Evolutionary conservation across 2,113 vertebrate species (phyloP), one percentile per base, ranked within the genome.

Genomic region (Cochlearius cochlearius): DNA sequence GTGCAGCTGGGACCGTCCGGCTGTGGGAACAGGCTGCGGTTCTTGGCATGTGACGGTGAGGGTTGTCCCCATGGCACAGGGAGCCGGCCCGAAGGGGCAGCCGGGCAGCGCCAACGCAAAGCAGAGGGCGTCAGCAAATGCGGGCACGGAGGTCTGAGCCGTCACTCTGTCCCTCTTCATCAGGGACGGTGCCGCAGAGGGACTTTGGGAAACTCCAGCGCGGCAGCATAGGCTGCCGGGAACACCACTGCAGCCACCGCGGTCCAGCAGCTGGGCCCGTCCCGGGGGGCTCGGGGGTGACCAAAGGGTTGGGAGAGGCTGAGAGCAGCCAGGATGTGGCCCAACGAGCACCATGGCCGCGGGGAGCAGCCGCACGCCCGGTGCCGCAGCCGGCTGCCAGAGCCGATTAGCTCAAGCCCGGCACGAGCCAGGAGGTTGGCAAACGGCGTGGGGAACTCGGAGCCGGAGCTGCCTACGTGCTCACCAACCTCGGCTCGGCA

Each of bases 341-440:
- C 39, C 38, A 32, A 15, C 5, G 7, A n/a, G 12, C 56, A 6
- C 19, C 12, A 1, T 2, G 38, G 34, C 22, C 11, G 2, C 2
- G 1, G 21, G 21, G 34, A 38, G 4, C 36, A 12, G 36, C 60
- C 6, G 0, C 17, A 5, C 1, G 8, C 41, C 21, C 21, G 2
- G 5, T 7, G 34, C 27, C 8, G 12, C 6, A 20, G 39, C n/a
- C 13, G 2, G 12, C 23, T 63, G 52, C 21, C n/a, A 12, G 39
- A 49, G 23, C 26, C 5, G 1, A 11, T 22, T 12, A 29, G 12
- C 55, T 53, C 38, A 30, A 68, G 32, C 25, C n/a, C 4, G 3
- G 25, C 43, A 3, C 3, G 78, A 32, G 41, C 21, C 5, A 7
- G n/a, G n/a, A 59, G n/a, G 41, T 18, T 6, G 3, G 83, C 60